These are phyloP conservation scores for Drosophila conformis DNA, from an alignment of 2,888 invertebrate species.

Conservation along the genomic window DNA sequence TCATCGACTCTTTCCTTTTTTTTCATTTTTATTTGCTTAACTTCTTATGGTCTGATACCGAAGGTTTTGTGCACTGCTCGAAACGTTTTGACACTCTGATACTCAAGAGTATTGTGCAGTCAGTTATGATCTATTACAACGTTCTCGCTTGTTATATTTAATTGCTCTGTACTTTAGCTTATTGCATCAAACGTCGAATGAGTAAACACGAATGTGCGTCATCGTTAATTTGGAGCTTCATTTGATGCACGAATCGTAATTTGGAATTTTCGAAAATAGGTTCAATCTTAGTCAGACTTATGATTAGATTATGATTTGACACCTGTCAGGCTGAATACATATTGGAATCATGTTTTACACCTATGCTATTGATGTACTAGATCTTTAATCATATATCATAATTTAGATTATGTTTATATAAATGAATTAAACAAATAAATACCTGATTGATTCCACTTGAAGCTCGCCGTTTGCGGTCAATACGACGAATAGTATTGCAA, in stretches of 20 bases:
- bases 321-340: neutral
- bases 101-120: neutral
- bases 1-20: neutral
- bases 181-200: neutral
- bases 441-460: slow-evolving; percentile 26
- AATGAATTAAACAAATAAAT: slow-evolving; percentile 16
- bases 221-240: neutral
- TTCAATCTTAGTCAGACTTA: neutral
- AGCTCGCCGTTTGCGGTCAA: slow-evolving; percentile 23
- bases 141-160: neutral
- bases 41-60: neutral
- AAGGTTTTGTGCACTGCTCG: too few relatives aligned
- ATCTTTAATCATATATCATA: neutral
- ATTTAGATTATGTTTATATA: neutral
- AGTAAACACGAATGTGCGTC: neutral
- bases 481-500: slow-evolving; percentile 39
- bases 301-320: neutral
- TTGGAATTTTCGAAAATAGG: neutral
- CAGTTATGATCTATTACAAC: neutral
- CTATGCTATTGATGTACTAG: neutral
- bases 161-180: neutral
- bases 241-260: neutral
- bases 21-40: neutral
- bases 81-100: neutral
- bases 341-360: neutral